Conservation (phyloP, 1,140 invertebrate genomes). For the Zaprionus lachaisei region DNA sequence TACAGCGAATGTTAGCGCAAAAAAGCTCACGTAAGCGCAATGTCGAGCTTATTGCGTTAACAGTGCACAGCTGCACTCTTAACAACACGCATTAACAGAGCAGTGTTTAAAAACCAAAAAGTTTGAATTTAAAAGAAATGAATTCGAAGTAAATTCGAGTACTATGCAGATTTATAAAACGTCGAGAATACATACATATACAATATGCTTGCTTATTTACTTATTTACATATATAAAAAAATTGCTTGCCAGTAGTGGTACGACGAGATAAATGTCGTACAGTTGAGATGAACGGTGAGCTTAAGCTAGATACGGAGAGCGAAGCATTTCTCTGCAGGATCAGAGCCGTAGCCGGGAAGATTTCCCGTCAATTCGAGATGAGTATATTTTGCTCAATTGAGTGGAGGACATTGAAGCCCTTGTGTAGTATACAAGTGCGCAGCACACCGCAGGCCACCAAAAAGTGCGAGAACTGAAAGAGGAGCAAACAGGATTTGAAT, state of each 20-base stretch:
- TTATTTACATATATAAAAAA: constrained; percentile 24
- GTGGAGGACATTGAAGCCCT: constrained; percentile 88
- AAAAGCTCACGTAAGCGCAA: constrained; percentile 2
- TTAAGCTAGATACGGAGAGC: constrained; percentile 47
- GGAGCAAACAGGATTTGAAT: constrained; percentile 22
- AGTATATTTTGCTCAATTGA: constrained; percentile 88
- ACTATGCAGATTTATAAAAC: constrained; percentile 45
- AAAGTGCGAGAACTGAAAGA: constrained; percentile 89
- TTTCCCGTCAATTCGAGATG: constrained; percentile 74
- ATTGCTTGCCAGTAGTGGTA: constrained; percentile 9
- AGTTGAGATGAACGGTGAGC: constrained; percentile 47
- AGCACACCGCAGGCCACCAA: constrained; percentile 88
- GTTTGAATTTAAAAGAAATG: constrained; percentile 1
- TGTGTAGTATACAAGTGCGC: constrained; percentile 90
- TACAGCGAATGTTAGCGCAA: constrained; percentile 23
- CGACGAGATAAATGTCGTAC: not conserved
- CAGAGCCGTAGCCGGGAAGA: not conserved
- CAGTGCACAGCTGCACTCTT: not conserved
- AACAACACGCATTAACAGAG: not conserved
- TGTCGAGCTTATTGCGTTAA: not conserved
- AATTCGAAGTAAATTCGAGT: not conserved
- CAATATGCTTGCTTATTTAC: constrained; percentile 5
- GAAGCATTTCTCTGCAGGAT: constrained; percentile 25
- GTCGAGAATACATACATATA: constrained; percentile 25
- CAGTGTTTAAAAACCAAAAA: not conserved